phyloP scores from a whole-genome alignment of 2,797 vertebrate species.

The Pipistrellus nathusii region DNA sequence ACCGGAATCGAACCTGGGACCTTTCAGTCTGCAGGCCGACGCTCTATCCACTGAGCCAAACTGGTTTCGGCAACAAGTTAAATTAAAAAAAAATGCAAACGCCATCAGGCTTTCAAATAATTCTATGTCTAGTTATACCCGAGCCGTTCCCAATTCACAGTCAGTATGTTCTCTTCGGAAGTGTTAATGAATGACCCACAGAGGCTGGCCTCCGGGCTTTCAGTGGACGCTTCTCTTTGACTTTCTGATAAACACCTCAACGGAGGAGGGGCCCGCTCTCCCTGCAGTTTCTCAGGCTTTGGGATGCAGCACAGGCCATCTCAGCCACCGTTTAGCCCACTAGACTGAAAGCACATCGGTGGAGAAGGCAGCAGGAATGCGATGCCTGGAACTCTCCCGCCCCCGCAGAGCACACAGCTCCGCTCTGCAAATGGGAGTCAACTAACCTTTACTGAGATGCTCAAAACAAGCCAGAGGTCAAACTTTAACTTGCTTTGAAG shows the following conservation, averaged over 20 bases:
- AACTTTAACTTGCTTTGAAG: constrained; percentile 74
- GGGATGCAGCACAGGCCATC: background rate
- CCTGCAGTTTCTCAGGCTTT: background rate
- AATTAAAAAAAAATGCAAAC: background rate
- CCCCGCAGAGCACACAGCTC: background rate
- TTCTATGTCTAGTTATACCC: background rate
- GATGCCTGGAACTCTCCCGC: background rate
- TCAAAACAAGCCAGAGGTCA: constrained; percentile 68
- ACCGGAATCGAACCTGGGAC: too few relatives aligned
- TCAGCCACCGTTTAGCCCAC: background rate
- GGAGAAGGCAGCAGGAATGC: constrained; percentile 29
- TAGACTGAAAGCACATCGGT: background rate
- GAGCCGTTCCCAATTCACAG: background rate
- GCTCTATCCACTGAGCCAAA: too few relatives aligned
- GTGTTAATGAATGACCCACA: background rate
- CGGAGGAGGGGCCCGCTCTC: background rate
- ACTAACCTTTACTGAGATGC: constrained; percentile 23
- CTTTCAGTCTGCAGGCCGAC: too few relatives aligned
- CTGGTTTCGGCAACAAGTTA: background rate
- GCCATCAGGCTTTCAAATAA: constrained; percentile 15
- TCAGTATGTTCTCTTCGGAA: background rate
- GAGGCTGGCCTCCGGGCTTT: background rate
- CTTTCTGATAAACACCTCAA: background rate
- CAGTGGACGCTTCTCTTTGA: background rate
- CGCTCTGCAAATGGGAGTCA: background rate